A percentile compares a stretch with the other conserved stretches of the same genome.
These are phyloP conservation scores for Pandion haliaetus DNA, from an alignment of 2,113 vertebrate genomes.

Conservation along the genomic window DNA sequence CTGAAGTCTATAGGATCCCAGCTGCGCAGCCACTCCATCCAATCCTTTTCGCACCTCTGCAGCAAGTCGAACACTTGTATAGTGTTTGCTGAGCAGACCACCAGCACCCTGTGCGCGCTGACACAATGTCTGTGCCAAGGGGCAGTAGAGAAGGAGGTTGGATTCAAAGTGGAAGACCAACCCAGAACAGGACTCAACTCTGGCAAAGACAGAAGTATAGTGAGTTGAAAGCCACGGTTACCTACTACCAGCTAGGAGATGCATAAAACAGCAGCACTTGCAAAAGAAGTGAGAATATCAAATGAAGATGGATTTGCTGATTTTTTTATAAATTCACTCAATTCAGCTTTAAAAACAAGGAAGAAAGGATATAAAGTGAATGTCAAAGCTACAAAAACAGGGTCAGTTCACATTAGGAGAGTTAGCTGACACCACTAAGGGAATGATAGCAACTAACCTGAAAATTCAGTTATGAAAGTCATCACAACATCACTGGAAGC, in stretches of 20 bases:
- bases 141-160: neutral
- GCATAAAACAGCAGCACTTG: neutral
- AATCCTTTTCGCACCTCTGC: neutral
- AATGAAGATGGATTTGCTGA: neutral
- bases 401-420: neutral
- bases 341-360: neutral
- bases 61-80: neutral
- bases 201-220: neutral
- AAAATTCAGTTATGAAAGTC: constrained; percentile 3
- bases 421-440: neutral
- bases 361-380: neutral
- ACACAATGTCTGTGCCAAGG: neutral
- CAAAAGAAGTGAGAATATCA: neutral
- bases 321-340: neutral
- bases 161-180: neutral
- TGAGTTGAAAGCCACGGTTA: neutral
- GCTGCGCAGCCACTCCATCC: neutral
- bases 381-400: neutral
- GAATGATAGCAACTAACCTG: neutral
- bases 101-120: neutral
- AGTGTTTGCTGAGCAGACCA: neutral
- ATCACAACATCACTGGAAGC: neutral
- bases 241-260: neutral
- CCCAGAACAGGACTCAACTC: neutral
- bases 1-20: neutral